Conservation (phyloP, 2,888 invertebrate species). For the Julus scandinavius region DNA sequence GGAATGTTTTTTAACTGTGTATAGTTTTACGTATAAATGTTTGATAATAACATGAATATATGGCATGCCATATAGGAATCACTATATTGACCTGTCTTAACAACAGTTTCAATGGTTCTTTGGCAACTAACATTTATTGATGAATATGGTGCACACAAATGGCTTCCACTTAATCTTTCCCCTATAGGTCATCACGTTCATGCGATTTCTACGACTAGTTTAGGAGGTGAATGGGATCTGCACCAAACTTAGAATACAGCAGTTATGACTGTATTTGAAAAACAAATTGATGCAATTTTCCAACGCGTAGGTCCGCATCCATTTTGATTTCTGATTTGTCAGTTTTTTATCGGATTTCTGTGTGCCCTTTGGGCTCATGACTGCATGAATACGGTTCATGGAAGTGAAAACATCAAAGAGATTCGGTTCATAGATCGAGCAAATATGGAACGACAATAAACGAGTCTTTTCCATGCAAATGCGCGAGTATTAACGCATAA, state of each 20-base stretch:
- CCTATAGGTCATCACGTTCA: neutral
- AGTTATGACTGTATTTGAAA: neutral
- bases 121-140: too few species aligned
- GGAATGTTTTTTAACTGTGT: too few species aligned
- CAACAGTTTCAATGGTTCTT: too few species aligned
- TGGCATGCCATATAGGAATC: too few species aligned
- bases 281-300: neutral
- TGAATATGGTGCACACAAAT: too few species aligned
- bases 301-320: neutral
- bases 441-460: constrained; percentile 33
- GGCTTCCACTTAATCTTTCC: too few species aligned
- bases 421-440: neutral
- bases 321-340: constrained; percentile 14
- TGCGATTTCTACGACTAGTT: neutral
- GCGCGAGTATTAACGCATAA: neutral
- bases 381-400: neutral
- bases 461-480: constrained; percentile 36
- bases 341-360: neutral
- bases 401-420: neutral
- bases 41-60: too few species aligned
- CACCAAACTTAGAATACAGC: too few species aligned
- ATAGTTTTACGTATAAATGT: too few species aligned
- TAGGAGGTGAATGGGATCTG: neutral
- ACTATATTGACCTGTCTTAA: too few species aligned
- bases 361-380: constrained; percentile 8